Percentiles rank a stretch among this genome's conserved stretches.
Conservation (phyloP, 2,888 invertebrate species). For the Agrochola lota region DNA sequence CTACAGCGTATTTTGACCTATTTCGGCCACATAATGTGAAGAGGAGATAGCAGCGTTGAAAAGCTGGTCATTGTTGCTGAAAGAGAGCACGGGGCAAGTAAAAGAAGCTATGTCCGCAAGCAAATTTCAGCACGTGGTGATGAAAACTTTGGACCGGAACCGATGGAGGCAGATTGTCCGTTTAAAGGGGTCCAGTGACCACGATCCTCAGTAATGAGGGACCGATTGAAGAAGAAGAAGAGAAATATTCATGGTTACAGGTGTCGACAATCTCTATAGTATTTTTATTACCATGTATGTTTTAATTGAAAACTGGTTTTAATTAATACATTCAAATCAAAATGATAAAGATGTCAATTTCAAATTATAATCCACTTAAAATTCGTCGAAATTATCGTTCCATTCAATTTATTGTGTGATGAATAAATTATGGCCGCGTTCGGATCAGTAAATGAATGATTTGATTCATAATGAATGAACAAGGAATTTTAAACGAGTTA, state of each 20-base stretch:
- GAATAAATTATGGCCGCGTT: conserved; percentile 38
- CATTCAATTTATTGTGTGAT: conserved; percentile 33
- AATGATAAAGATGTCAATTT: conserved; percentile 31
- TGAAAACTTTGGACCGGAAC: too few species aligned
- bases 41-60: too few species aligned
- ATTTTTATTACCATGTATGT: conserved; percentile 12
- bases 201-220: too few species aligned
- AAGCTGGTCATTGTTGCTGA: too few species aligned
- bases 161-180: too few species aligned
- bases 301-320: conserved; percentile 12
- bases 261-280: not conserved
- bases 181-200: too few species aligned
- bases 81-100: too few species aligned
- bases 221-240: too few species aligned
- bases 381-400: conserved; percentile 29
- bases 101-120: too few species aligned
- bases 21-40: too few species aligned
- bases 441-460: conserved; percentile 33
- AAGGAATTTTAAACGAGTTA: conserved; percentile 27
- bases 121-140: too few species aligned
- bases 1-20: too few species aligned
- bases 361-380: conserved; percentile 47
- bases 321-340: conserved; percentile 32
- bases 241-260: not conserved
- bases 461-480: conserved; percentile 31